These are phyloP conservation scores for Catocala sponsa DNA, from an alignment of 2,888 invertebrate genomes.

Conservation along the genomic window DNA sequence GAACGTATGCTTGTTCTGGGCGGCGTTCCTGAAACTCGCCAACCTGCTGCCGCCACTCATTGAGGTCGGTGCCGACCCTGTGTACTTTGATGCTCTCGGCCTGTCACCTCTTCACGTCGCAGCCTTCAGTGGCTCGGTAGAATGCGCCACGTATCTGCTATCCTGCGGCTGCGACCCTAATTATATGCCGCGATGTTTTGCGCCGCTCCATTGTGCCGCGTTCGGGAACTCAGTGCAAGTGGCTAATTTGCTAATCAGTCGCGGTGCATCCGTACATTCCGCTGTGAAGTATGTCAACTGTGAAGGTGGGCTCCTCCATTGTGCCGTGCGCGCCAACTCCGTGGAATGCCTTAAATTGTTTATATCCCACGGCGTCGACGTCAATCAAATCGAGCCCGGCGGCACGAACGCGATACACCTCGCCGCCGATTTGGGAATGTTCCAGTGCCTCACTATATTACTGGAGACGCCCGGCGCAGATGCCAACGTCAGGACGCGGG, in stretches of 20 bases:
- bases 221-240: slow-evolving; percentile 95
- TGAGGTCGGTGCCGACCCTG: slow-evolving; percentile 90
- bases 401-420: slow-evolving; percentile 94
- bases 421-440: slow-evolving; percentile 93
- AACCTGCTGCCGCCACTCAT: slow-evolving; percentile 90
- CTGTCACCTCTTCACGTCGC: slow-evolving; percentile 92
- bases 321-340: slow-evolving; percentile 95
- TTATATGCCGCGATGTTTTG: slow-evolving; percentile 91
- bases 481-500: slow-evolving; percentile 90
- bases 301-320: slow-evolving; percentile 94
- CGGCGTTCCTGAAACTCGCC: slow-evolving; percentile 91
- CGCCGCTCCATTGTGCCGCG: slow-evolving; percentile 96
- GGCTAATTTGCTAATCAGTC: slow-evolving; percentile 92
- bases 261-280: slow-evolving; percentile 91
- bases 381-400: slow-evolving; percentile 92
- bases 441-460: slow-evolving; percentile 92
- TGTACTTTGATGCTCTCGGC: slow-evolving; percentile 92
- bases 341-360: slow-evolving; percentile 93
- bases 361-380: slow-evolving; percentile 92
- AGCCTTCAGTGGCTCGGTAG: slow-evolving; percentile 93
- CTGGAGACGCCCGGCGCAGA: slow-evolving; percentile 92
- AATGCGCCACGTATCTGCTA: slow-evolving; percentile 91
- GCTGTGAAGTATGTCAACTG: slow-evolving; percentile 90
- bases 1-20: slow-evolving; percentile 92
- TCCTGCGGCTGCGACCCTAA: slow-evolving; percentile 91